Evolutionary conservation across 92 coral and sea anemone genomes (phyloP).

Genomic region (Nematostella vectensis): DNA sequence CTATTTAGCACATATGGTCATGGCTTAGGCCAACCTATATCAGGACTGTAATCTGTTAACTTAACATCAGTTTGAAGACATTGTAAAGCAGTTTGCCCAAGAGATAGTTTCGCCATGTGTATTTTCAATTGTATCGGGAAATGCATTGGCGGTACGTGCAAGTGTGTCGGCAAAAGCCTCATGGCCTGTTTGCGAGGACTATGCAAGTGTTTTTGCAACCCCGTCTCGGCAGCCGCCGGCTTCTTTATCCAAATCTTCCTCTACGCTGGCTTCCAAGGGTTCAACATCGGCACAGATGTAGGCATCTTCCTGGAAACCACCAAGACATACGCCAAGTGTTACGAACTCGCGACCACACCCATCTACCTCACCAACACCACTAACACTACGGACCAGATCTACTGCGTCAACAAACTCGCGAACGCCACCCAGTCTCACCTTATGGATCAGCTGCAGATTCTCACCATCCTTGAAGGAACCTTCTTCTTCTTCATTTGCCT

Average conservation of each 20-base stretch:
- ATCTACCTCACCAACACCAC: constrained; percentile 48
- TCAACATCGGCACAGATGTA: constrained; percentile 79
- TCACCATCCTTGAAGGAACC: constrained; percentile 53
- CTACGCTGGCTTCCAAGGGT: constrained; percentile 81
- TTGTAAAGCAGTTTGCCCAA: too few species aligned
- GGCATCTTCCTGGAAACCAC: constrained; percentile 74
- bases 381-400: constrained; percentile 59
- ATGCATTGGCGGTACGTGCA: constrained; percentile 42
- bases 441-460: constrained; percentile 50
- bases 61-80: too few species aligned
- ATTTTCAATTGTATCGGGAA: constrained; percentile 36
- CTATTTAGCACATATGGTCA: too few species aligned
- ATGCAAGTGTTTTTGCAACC: constrained; percentile 74
- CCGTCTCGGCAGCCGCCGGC: constrained; percentile 69
- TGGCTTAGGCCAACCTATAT: too few species aligned
- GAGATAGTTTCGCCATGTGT: constrained; percentile 16
- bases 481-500: constrained; percentile 84
- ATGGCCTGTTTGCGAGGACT: constrained; percentile 68
- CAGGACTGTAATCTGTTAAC: too few species aligned
- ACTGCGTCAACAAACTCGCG: constrained; percentile 50
- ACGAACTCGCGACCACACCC: constrained; percentile 47
- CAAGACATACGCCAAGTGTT: constrained; percentile 49
- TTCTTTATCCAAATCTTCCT: constrained; percentile 67
- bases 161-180: constrained; percentile 62
- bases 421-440: constrained; percentile 63